phyloP scores from a whole-genome alignment of 2,888 invertebrate genomes.

The Plusia festucae region DNA sequence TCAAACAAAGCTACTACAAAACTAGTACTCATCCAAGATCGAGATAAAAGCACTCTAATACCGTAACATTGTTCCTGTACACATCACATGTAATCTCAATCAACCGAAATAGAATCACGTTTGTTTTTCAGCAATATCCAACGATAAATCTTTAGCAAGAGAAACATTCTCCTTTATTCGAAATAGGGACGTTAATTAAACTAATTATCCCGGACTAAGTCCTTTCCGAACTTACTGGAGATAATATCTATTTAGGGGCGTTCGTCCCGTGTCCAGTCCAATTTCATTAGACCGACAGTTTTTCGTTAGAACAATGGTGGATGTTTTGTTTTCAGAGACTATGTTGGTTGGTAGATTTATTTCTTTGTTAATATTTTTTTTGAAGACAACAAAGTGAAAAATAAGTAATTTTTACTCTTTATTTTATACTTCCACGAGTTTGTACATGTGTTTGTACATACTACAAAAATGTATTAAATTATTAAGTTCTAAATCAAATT shows the following conservation, averaged over 20 bases:
- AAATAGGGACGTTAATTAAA: constrained; percentile 73
- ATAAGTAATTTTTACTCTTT: no score
- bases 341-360: constrained; percentile 20
- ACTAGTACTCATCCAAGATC: not conserved
- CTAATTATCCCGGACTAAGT: constrained; percentile 76
- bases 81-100: constrained; percentile 48
- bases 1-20: not conserved
- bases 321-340: constrained; percentile 27
- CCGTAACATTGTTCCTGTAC: constrained; percentile 16
- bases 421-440: no score
- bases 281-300: constrained; percentile 76
- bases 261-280: constrained; percentile 72
- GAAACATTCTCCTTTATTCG: constrained; percentile 61
- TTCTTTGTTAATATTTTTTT: constrained; percentile 32
- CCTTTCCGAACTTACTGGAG: constrained; percentile 65
- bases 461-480: no score
- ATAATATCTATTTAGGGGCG: constrained; percentile 73
- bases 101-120: constrained; percentile 50
- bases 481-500: no score
- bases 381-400: no score
- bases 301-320: constrained; percentile 57
- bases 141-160: constrained; percentile 50
- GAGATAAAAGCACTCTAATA: not conserved
- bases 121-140: constrained; percentile 47
- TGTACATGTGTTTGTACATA: no score